These are phyloP conservation scores for Pammene fasciana DNA, from an alignment of 2,888 invertebrate genomes.

Conservation along the genomic window DNA sequence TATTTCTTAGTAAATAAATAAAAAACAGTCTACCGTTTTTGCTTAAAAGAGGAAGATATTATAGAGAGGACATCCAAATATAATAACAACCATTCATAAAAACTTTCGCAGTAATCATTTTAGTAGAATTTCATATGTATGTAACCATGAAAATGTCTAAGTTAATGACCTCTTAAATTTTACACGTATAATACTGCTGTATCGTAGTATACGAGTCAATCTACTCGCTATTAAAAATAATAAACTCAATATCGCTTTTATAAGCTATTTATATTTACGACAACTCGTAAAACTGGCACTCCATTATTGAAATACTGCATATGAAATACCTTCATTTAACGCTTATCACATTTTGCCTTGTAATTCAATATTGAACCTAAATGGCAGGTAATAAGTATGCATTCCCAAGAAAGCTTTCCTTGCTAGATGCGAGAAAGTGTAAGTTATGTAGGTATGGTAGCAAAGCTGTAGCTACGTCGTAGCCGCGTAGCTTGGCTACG, in stretches of 20 bases:
- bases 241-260: slow-evolving; percentile 16
- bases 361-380: background rate
- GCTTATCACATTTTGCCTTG: background rate
- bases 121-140: too few species aligned
- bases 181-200: background rate
- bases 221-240: slow-evolving; percentile 4
- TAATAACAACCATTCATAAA: too few species aligned
- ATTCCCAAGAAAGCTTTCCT: background rate
- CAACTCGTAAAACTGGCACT: background rate
- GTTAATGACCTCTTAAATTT: background rate
- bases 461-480: slow-evolving; percentile 7
- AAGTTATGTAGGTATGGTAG: background rate
- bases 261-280: slow-evolving; percentile 24
- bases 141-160: background rate
- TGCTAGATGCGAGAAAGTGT: background rate
- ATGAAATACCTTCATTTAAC: background rate
- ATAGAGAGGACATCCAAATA: background rate
- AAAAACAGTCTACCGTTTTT: too few species aligned
- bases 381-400: background rate
- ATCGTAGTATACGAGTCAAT: background rate
- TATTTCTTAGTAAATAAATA: too few species aligned
- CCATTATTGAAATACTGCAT: slow-evolving; percentile 12
- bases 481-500: slow-evolving; percentile 9
- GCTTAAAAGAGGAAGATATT: too few species aligned
- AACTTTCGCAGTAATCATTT: too few species aligned